These are phyloP conservation scores for Eupsittula cactorum DNA, from an alignment of 2,113 vertebrate species.

Conservation along the genomic window DNA sequence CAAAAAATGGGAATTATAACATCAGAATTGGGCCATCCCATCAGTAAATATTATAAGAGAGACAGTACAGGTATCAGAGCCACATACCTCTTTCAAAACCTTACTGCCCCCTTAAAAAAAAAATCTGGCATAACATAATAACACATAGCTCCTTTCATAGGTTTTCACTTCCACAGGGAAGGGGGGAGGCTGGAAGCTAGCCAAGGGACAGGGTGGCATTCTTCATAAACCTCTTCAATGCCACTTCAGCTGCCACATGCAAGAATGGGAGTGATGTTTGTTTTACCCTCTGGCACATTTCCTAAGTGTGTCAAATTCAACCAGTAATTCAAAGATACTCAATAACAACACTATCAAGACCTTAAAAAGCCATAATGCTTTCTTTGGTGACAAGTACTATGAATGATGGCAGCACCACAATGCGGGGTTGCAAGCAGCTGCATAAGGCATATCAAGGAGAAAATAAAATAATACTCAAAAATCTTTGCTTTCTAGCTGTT, in stretches of 20 bases:
- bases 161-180: not conserved
- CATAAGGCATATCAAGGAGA: not conserved
- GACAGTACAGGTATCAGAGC: not conserved
- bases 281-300: not conserved
- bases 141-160: not conserved
- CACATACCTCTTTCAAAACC: not conserved
- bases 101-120: not conserved
- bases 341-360: not conserved
- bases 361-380: not conserved
- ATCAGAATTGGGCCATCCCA: not conserved
- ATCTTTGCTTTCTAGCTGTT: not conserved
- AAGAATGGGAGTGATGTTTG: not conserved
- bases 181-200: not conserved
- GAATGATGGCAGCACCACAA: not conserved
- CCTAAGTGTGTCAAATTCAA: constrained; percentile 2
- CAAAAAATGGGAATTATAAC: not conserved
- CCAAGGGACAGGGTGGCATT: not conserved
- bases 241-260: not conserved
- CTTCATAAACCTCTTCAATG: constrained; percentile 4
- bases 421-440: not conserved
- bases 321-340: constrained; percentile 10
- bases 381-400: not conserved
- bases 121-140: not conserved
- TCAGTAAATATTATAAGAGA: not conserved
- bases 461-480: not conserved